A percentile compares a stretch with the other conserved stretches of the same genome.
phyloP scores from a whole-genome alignment of 2,888 invertebrate genomes.

The Trachelus troglodyta region DNA sequence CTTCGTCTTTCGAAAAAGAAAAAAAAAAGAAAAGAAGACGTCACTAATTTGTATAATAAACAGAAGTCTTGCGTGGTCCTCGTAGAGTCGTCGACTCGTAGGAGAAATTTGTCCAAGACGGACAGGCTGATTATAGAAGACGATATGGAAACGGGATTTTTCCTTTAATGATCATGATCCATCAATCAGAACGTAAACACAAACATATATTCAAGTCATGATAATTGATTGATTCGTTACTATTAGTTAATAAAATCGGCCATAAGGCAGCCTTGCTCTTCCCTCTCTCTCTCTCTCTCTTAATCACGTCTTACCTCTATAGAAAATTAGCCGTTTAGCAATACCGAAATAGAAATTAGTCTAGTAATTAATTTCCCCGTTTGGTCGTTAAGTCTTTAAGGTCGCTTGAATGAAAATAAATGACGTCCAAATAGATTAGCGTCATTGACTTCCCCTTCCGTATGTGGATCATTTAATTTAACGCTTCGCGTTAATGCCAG shows the following conservation, averaged over 20 bases:
- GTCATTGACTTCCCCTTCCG: background rate
- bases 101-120: background rate
- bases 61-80: background rate
- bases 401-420: background rate
- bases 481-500: background rate
- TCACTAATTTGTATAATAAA: background rate
- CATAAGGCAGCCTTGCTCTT: background rate
- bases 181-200: background rate
- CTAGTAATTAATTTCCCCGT: background rate
- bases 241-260: background rate
- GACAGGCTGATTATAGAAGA: background rate
- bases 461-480: background rate
- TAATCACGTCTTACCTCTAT: background rate
- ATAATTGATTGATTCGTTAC: background rate
- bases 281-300: background rate
- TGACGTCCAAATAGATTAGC: background rate
- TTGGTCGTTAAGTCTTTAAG: background rate
- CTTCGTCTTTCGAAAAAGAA: background rate
- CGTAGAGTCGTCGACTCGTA: background rate
- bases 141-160: background rate
- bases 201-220: background rate
- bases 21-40: background rate
- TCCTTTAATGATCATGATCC: background rate
- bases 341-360: constrained; percentile 1
- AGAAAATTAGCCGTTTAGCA: background rate